Conservation (phyloP, 2,888 invertebrate genomes). For the Cerceris ruficornis region DNA sequence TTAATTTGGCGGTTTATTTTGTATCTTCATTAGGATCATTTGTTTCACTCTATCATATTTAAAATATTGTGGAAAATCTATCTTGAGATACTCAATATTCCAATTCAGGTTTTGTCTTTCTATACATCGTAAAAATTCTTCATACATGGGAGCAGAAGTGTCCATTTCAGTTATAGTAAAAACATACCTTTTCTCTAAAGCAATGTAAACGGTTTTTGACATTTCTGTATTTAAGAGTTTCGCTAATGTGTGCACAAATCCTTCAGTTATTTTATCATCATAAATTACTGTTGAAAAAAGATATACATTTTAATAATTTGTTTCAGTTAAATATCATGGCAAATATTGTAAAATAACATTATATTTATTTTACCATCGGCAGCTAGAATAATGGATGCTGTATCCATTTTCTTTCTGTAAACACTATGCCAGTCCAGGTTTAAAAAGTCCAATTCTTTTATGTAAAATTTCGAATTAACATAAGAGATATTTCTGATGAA, state of each 20-base stretch:
- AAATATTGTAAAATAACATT: no score
- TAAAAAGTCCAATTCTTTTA: constrained; percentile 88
- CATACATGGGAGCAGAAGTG: constrained; percentile 93
- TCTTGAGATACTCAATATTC: constrained; percentile 85
- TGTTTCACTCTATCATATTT: constrained; percentile 91
- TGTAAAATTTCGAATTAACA: constrained; percentile 84
- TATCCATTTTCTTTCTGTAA: constrained; percentile 83
- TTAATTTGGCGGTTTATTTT: constrained; percentile 57
- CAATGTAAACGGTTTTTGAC: constrained; percentile 87
- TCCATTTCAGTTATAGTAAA: constrained; percentile 92
- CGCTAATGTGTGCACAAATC: constrained; percentile 88
- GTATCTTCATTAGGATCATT: constrained; percentile 89
- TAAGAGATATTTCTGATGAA: constrained; percentile 86
- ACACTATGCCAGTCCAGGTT: constrained; percentile 84
- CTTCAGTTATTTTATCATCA: constrained; percentile 91
- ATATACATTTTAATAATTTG: background rate
- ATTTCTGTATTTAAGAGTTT: constrained; percentile 85
- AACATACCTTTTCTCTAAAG: constrained; percentile 93
- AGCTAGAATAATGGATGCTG: constrained; percentile 88
- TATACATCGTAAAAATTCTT: constrained; percentile 88
- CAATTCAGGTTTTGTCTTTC: constrained; percentile 83
- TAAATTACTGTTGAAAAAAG: constrained; percentile 88
- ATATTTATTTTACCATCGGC: constrained; percentile 88
- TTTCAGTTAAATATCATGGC: no score
- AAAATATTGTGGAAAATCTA: constrained; percentile 91